phyloP scores from a whole-genome alignment of 2,888 invertebrate species.

The Torymus tubicola region DNA sequence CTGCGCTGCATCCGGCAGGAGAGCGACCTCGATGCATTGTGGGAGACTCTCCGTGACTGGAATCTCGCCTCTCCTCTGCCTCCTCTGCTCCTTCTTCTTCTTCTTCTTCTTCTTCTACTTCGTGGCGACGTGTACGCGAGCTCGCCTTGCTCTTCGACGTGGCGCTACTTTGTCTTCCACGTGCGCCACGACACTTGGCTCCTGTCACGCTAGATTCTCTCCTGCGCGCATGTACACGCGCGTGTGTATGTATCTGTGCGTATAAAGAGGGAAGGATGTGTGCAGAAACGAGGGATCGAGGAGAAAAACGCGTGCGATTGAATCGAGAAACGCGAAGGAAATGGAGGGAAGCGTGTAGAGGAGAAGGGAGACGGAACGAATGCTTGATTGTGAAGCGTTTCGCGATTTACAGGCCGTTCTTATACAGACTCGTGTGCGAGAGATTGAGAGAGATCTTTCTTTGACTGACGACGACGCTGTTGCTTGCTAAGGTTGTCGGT shows the following conservation, averaged over 20 bases:
- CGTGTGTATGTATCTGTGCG: background rate
- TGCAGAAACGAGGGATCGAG: background rate
- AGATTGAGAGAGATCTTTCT: background rate
- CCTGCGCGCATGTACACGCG: background rate
- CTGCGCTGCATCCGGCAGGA: slow-evolving; percentile 67
- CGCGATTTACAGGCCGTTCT: no score
- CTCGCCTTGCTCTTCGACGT: slow-evolving; percentile 50
- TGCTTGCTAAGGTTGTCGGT: no score
- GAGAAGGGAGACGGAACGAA: background rate
- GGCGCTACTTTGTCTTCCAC: slow-evolving; percentile 61
- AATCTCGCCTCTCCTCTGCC: slow-evolving; percentile 65
- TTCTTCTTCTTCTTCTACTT: slow-evolving; percentile 18
- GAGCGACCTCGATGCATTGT: slow-evolving; percentile 72
- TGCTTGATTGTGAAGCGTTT: slow-evolving; percentile 5
- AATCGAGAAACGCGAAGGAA: slow-evolving; percentile 5
- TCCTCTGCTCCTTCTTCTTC: slow-evolving; percentile 32
- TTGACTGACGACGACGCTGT: background rate
- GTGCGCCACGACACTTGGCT: slow-evolving; percentile 46
- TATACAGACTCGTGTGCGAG: no score
- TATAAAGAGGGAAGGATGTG: no score
- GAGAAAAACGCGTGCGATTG: slow-evolving; percentile 34
- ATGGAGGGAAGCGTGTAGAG: background rate
- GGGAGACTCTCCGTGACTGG: slow-evolving; percentile 72
- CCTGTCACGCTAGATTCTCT: slow-evolving; percentile 44
- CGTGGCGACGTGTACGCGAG: slow-evolving; percentile 23